These are phyloP conservation scores for Hedya salicella DNA, from an alignment of 2,888 invertebrate genomes.

Conservation along the genomic window DNA sequence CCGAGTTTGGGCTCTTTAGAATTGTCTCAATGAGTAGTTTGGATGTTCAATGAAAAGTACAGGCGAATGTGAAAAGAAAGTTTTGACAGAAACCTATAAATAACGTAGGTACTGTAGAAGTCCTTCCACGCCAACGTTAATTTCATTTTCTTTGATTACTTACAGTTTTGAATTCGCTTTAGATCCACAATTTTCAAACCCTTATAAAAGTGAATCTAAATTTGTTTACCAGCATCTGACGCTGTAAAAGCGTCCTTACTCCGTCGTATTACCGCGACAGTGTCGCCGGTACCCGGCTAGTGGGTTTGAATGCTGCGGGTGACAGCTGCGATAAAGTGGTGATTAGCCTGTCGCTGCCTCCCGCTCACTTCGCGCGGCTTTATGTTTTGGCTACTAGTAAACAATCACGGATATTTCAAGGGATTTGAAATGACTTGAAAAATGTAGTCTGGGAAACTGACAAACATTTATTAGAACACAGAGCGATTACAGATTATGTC, in stretches of 20 bases:
- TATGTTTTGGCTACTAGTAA: slow-evolving; percentile 34
- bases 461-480: neutral
- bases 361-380: slow-evolving; percentile 52
- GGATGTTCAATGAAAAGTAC: too few relatives aligned
- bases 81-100: too few relatives aligned
- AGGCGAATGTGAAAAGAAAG: too few relatives aligned
- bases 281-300: slow-evolving; percentile 41
- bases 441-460: neutral
- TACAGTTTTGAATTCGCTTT: neutral
- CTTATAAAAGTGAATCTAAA: slow-evolving; percentile 23
- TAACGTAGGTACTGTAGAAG: too few relatives aligned
- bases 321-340: slow-evolving; percentile 74
- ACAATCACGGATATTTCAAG: slow-evolving; percentile 24
- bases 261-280: slow-evolving; percentile 19
- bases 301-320: slow-evolving; percentile 61
- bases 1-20: too few relatives aligned
- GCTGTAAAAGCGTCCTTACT: slow-evolving; percentile 20
- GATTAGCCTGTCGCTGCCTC: slow-evolving; percentile 75
- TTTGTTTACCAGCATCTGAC: slow-evolving; percentile 16
- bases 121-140: too few relatives aligned
- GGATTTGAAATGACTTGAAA: slow-evolving; percentile 1
- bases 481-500: too few relatives aligned
- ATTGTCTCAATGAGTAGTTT: too few relatives aligned
- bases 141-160: neutral
- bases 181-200: neutral